phyloP scores from a whole-genome alignment of 2,888 invertebrate genomes.

The Ethmia dodecea region DNA sequence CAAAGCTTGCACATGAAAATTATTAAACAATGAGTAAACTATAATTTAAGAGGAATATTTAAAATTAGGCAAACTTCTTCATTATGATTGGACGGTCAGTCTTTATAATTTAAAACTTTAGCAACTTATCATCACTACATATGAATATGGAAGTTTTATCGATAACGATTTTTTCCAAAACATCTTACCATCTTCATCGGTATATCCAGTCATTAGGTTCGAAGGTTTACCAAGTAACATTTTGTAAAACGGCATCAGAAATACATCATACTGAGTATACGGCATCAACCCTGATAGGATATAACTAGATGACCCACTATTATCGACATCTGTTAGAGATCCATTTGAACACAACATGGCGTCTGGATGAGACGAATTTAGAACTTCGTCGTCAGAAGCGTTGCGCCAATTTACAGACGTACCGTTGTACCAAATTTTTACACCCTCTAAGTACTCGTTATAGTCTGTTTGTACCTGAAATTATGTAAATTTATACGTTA shows the following conservation, averaged over 20 bases:
- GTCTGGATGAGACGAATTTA: constrained; percentile 45
- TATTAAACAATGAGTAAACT: too few relatives aligned
- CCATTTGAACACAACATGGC: constrained; percentile 71
- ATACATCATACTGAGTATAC: constrained; percentile 93
- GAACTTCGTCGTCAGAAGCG: constrained; percentile 47
- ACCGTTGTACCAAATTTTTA: constrained; percentile 80
- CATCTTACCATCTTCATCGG: constrained; percentile 90
- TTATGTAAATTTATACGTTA: constrained; percentile 19
- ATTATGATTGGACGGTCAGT: too few relatives aligned
- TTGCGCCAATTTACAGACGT: constrained; percentile 68
- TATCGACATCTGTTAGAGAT: constrained; percentile 82
- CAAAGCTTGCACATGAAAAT: too few relatives aligned
- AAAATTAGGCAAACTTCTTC: too few relatives aligned
- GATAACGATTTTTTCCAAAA: too few relatives aligned
- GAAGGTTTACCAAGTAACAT: constrained; percentile 94
- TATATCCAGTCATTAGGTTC: constrained; percentile 90
- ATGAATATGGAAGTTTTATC: too few relatives aligned
- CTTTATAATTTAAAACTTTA: too few relatives aligned
- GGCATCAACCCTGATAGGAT: constrained; percentile 87
- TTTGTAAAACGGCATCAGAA: constrained; percentile 93
- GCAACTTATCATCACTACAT: too few relatives aligned
- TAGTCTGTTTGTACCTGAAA: constrained; percentile 71
- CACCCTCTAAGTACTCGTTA: constrained; percentile 80
- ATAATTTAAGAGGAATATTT: too few relatives aligned
- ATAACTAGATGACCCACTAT: constrained; percentile 84